Evolutionary conservation across 2,888 invertebrate species (phyloP).

Genomic region (Troides oblongomaculatus): DNA sequence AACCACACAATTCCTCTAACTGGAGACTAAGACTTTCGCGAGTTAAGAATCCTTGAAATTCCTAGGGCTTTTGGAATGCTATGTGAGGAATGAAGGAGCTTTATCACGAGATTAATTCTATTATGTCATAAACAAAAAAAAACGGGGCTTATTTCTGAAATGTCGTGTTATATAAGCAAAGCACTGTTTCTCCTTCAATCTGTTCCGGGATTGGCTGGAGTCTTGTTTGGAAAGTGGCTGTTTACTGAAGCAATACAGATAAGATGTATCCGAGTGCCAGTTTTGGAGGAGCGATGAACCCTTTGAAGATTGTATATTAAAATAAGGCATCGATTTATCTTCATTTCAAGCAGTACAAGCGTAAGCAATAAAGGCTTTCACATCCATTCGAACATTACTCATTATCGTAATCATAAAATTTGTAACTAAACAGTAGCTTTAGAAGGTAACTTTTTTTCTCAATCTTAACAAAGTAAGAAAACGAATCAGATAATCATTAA

Average conservation of each 20-base stretch:
- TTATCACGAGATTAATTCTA: no score
- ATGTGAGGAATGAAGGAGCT: neutral
- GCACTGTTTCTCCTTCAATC: constrained; percentile 6
- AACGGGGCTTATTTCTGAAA: neutral
- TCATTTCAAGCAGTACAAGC: no score
- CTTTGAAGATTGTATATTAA: neutral
- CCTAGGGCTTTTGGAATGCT: neutral
- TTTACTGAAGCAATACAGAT: constrained; percentile 3
- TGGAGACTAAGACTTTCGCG: neutral
- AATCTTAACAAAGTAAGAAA: no score
- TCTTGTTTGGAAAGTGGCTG: constrained; percentile 13
- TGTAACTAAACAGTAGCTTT: no score
- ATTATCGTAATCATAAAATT: no score
- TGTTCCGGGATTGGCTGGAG: constrained; percentile 12
- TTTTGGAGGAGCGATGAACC: constrained; percentile 13
- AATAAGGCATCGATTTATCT: neutral
- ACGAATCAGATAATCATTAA: no score
- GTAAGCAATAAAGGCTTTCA: no score
- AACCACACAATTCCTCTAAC: constrained; percentile 1
- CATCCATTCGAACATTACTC: no score
- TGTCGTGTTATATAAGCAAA: neutral
- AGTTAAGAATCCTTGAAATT: neutral
- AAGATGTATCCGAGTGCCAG: constrained; percentile 12
- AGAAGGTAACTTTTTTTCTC: no score
- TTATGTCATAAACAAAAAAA: neutral